Evolutionary conservation across 2,888 invertebrate genomes (phyloP).

Genomic region (Urechis unicinctus): DNA sequence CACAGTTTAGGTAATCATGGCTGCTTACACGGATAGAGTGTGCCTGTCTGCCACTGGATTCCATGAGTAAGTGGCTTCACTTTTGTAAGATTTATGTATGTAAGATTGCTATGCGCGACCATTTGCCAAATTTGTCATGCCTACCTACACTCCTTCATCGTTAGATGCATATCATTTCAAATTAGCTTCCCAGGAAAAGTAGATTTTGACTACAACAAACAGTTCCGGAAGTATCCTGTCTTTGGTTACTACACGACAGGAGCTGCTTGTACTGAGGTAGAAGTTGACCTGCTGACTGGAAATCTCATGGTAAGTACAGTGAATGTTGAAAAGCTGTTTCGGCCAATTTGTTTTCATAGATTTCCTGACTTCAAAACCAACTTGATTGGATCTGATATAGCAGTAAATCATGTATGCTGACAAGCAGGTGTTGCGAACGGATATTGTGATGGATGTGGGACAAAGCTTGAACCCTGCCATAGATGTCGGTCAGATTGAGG

Average conservation of each 20-base stretch:
- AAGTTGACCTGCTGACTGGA: slow-evolving; percentile 21
- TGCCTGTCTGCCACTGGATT: slow-evolving; percentile 31
- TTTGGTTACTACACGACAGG: slow-evolving; percentile 18
- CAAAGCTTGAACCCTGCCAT: slow-evolving; percentile 93
- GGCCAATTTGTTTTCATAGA: too few species aligned
- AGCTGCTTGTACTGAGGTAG: slow-evolving; percentile 18
- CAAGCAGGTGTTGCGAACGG: slow-evolving; percentile 74
- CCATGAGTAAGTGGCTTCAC: slow-evolving; percentile 29
- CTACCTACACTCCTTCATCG: too few species aligned
- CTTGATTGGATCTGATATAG: too few species aligned
- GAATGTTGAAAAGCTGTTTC: background rate
- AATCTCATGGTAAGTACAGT: slow-evolving; percentile 12
- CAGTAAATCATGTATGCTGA: too few species aligned
- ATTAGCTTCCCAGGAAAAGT: too few species aligned
- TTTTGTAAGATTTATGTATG: too few species aligned
- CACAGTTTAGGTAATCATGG: slow-evolving; percentile 20
- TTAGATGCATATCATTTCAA: too few species aligned
- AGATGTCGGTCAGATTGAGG: slow-evolving; percentile 94
- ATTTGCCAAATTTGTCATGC: too few species aligned
- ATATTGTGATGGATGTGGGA: slow-evolving; percentile 96
- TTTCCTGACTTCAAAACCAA: too few species aligned
- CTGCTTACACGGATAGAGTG: slow-evolving; percentile 27
- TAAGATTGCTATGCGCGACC: too few species aligned
- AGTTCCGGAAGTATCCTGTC: slow-evolving; percentile 1
- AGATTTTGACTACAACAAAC: slow-evolving; percentile 7